Evolutionary conservation across 2,888 invertebrate genomes (phyloP).

Genomic region (Branchinecta sandiegonensis): DNA sequence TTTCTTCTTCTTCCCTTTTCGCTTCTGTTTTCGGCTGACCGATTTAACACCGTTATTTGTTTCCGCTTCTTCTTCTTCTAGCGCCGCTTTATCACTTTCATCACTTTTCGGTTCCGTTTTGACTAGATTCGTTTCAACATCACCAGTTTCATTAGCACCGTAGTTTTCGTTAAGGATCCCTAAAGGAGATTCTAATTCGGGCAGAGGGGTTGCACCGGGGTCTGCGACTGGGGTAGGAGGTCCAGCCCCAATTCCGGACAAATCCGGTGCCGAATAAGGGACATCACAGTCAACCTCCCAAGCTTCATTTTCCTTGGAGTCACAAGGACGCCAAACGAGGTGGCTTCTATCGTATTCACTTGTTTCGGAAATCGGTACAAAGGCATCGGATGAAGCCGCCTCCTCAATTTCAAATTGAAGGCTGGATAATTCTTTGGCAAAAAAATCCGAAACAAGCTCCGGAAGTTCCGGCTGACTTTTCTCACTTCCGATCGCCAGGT

Average conservation of each 20-base stretch:
- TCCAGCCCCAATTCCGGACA: background rate
- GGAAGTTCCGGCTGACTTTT: background rate
- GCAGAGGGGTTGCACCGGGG: too few relatives aligned
- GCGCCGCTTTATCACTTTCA: slow-evolving; percentile 14
- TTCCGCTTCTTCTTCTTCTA: background rate
- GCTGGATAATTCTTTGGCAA: background rate
- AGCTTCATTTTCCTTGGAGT: background rate
- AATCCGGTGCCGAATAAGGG: too few relatives aligned
- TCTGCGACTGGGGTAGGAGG: background rate
- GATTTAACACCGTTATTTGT: background rate
- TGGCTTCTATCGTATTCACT: too few relatives aligned
- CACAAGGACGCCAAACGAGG: too few relatives aligned
- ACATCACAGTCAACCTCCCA: too few relatives aligned
- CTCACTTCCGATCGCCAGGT: background rate
- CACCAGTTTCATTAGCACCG: background rate
- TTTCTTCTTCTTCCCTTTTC: slow-evolving; percentile 4
- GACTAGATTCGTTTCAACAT: slow-evolving; percentile 10
- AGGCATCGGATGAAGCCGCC: background rate
- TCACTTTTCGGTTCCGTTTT: background rate
- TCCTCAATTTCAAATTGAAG: background rate
- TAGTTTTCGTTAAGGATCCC: background rate
- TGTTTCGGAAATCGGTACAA: too few relatives aligned
- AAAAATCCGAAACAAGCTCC: background rate
- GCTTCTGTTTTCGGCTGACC: background rate
- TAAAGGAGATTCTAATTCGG: too few relatives aligned